phyloP scores from a whole-genome alignment of 2,888 invertebrate species.

The Sthenelais limicola region DNA sequence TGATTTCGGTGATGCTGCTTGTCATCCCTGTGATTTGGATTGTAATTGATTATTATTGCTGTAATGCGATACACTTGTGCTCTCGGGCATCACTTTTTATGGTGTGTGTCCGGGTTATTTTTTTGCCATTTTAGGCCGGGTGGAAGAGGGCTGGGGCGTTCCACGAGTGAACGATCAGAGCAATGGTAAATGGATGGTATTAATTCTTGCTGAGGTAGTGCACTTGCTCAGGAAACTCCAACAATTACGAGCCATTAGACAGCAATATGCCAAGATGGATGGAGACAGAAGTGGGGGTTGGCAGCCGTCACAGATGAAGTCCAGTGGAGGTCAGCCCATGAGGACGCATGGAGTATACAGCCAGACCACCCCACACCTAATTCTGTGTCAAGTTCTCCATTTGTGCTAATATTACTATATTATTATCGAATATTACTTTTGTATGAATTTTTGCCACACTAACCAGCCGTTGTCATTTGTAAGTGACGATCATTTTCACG shows the following conservation, averaged over 20 bases:
- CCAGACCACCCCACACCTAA: no score
- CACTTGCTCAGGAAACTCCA: slow-evolving; percentile 26
- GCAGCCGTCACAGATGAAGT: no score
- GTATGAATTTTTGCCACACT: no score
- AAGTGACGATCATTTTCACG: no score
- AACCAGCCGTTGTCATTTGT: no score
- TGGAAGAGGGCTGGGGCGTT: slow-evolving; percentile 7
- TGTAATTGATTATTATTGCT: slow-evolving; percentile 31
- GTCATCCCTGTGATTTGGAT: slow-evolving; percentile 2
- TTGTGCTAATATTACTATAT: no score
- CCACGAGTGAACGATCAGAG: slow-evolving; percentile 35
- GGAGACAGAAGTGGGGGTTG: no score
- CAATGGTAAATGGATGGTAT: slow-evolving; percentile 28
- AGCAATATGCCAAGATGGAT: slow-evolving; percentile 34
- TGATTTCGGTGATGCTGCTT: slow-evolving; percentile 14
- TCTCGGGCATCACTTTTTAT: background rate
- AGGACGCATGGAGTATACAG: no score
- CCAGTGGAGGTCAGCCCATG: no score
- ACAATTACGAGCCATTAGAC: slow-evolving; percentile 38
- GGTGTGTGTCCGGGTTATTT: background rate
- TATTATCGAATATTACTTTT: no score
- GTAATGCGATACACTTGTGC: slow-evolving; percentile 27
- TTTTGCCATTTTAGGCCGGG: background rate
- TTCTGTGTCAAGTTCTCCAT: no score
- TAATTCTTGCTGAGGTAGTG: slow-evolving; percentile 29